A percentile compares a stretch with the other conserved stretches of the same genome.
Evolutionary conservation across 2,797 vertebrate genomes (phyloP).

Genomic region (Nothura maculosa): DNA sequence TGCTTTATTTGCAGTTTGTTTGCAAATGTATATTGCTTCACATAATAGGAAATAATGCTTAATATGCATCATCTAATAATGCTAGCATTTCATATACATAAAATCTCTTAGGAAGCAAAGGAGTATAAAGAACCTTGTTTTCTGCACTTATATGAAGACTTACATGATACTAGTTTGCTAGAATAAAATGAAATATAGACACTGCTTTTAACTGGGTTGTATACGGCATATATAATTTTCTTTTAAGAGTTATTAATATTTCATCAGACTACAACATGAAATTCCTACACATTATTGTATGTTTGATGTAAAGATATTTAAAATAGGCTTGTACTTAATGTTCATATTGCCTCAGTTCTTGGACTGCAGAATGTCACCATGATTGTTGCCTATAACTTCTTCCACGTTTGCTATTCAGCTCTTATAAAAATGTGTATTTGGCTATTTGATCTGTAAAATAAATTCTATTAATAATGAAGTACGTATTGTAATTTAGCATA

Average conservation of each 20-base stretch:
- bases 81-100: constrained; percentile 28
- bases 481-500: constrained; percentile 62
- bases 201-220: constrained; percentile 65
- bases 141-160: constrained; percentile 60
- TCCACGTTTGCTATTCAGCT: constrained; percentile 65
- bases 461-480: constrained; percentile 64
- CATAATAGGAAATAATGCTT: constrained; percentile 41
- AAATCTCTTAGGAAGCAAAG: constrained; percentile 52
- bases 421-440: constrained; percentile 62
- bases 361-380: constrained; percentile 62
- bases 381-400: constrained; percentile 70
- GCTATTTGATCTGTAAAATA: constrained; percentile 73
- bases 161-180: constrained; percentile 59
- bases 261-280: constrained; percentile 47
- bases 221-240: constrained; percentile 63
- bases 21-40: constrained; percentile 55
- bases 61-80: constrained; percentile 54
- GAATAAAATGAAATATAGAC: constrained; percentile 35
- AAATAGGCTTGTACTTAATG: constrained; percentile 63
- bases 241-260: constrained; percentile 51
- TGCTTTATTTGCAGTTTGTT: constrained; percentile 35
- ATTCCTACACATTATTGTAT: constrained; percentile 71
- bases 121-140: constrained; percentile 75
- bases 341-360: constrained; percentile 67
- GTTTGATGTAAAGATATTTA: constrained; percentile 73